phyloP scores from a whole-genome alignment of 2,888 invertebrate species.

The Eudasyphora cyanicolor region DNA sequence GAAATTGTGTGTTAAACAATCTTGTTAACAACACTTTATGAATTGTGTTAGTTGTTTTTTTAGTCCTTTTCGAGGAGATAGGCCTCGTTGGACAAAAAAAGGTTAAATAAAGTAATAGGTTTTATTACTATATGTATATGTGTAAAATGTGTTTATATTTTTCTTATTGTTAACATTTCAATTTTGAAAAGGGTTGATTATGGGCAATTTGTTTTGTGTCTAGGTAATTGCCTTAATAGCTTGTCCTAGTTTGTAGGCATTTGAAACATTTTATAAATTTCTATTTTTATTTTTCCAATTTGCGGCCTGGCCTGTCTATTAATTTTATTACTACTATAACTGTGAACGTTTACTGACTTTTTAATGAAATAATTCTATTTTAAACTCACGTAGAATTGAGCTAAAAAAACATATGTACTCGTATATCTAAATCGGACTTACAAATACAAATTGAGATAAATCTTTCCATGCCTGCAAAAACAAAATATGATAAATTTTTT shows the following conservation, averaged over 20 bases:
- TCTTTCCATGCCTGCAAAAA: no score
- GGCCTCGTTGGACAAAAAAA: neutral
- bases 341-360: no score
- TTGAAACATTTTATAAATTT: neutral
- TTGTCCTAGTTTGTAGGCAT: neutral
- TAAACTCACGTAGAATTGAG: no score
- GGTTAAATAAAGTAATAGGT: neutral
- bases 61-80: slow-evolving; percentile 3
- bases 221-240: slow-evolving; percentile 12
- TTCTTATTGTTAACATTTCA: slow-evolving; percentile 2
- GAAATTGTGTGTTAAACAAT: slow-evolving; percentile 56
- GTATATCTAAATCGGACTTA: no score
- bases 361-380: no score
- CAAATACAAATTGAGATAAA: no score
- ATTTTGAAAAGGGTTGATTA: neutral
- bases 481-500: no score
- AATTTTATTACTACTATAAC: no score
- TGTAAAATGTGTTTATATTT: neutral
- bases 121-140: no score
- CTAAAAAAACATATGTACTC: no score
- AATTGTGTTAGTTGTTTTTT: slow-evolving; percentile 7
- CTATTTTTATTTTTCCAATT: neutral
- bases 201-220: neutral
- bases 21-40: slow-evolving; percentile 59
- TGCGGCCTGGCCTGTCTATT: neutral